Conservation (phyloP, 2,797 vertebrate species). For the Acanthurus tractus region DNA sequence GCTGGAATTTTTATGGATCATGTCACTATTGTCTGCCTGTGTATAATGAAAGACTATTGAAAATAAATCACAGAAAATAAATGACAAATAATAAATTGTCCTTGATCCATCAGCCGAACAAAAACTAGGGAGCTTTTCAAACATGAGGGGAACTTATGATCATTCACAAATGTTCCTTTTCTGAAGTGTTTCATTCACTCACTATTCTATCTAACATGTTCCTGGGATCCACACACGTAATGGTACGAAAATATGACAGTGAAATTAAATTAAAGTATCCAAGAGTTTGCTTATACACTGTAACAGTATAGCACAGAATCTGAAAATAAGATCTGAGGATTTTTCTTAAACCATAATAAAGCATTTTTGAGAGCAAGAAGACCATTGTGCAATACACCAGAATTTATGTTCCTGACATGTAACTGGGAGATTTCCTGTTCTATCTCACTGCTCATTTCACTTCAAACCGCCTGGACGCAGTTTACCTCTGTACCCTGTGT, state of each 20-base stretch:
- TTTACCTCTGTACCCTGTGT: not conserved
- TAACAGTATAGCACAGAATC: no score
- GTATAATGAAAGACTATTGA: not conserved
- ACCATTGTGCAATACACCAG: not conserved
- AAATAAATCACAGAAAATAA: not conserved
- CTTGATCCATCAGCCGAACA: not conserved
- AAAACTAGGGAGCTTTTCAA: not conserved
- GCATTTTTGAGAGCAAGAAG: not conserved
- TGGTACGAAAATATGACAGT: not conserved
- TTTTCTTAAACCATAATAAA: no score
- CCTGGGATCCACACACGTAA: not conserved
- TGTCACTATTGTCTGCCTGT: not conserved
- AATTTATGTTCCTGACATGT: not conserved
- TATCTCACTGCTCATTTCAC: not conserved
- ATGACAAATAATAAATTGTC: conserved; percentile 4
- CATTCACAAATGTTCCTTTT: not conserved
- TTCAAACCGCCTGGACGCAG: not conserved
- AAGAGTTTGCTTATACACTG: no score
- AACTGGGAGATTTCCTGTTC: not conserved
- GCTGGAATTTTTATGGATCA: not conserved
- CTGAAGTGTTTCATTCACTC: not conserved
- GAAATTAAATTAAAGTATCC: no score
- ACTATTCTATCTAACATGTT: not conserved
- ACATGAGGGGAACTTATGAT: not conserved
- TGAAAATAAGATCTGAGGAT: no score